Conservation (phyloP, 2,888 invertebrate genomes). For the Stenchaetothrips biformis region DNA sequence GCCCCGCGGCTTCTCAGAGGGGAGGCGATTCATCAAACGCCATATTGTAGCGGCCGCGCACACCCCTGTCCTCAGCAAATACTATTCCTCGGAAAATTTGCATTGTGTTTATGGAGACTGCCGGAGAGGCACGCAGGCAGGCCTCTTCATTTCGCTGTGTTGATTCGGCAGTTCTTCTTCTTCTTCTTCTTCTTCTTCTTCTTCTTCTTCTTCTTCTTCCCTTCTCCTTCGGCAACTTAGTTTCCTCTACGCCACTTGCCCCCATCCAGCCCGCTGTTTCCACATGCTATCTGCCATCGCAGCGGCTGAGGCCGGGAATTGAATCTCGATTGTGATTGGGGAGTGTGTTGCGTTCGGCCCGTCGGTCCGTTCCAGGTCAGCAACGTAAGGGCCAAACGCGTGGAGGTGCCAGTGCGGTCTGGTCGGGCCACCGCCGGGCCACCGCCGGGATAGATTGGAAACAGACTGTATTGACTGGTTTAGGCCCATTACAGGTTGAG, state of each 20-base stretch:
- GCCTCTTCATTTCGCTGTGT: too few species aligned
- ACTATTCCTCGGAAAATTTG: background rate
- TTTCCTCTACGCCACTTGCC: too few species aligned
- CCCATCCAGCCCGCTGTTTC: too few species aligned
- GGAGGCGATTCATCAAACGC: too few species aligned
- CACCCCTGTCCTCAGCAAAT: background rate
- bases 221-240: too few species aligned
- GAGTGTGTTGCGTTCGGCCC: background rate
- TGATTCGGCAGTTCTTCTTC: too few species aligned
- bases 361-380: background rate
- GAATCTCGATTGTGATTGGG: slow-evolving; percentile 18
- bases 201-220: too few species aligned
- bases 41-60: background rate
- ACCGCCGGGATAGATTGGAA: slow-evolving; percentile 18
- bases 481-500: background rate
- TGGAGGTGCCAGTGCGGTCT: background rate
- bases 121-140: too few species aligned
- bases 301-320: background rate
- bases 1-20: too few species aligned
- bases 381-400: slow-evolving; percentile 2
- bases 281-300: background rate
- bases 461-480: slow-evolving; percentile 16
- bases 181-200: too few species aligned
- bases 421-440: background rate
- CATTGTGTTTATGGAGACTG: background rate